Conservation (phyloP, 2,113 vertebrate genomes). For the Hydrochoerus hydrochaeris region DNA sequence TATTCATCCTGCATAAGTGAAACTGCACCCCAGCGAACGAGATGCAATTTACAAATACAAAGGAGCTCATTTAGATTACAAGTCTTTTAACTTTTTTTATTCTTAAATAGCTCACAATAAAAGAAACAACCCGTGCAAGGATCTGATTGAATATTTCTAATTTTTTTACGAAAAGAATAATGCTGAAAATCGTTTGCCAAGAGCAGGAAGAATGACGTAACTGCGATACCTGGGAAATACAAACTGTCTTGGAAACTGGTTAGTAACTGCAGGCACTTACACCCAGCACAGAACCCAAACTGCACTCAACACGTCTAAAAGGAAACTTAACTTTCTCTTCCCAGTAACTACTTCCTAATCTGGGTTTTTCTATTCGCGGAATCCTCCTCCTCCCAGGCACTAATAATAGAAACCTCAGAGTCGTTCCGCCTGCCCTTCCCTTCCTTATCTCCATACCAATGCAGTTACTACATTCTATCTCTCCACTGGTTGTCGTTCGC, state of each 20-base stretch:
- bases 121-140: background rate
- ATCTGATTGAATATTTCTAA: conserved; percentile 2
- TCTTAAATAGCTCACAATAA: conserved; percentile 1
- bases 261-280: background rate
- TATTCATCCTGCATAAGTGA: background rate
- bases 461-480: conserved; percentile 1
- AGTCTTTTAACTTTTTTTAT: conserved; percentile 1
- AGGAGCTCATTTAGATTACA: background rate
- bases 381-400: background rate
- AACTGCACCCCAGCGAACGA: background rate
- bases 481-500: background rate
- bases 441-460: conserved; percentile 34
- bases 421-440: conserved; percentile 19
- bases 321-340: conserved; percentile 22
- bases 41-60: background rate
- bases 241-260: background rate
- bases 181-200: conserved; percentile 17
- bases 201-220: background rate
- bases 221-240: background rate
- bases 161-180: background rate
- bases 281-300: background rate
- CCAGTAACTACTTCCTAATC: background rate
- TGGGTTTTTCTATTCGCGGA: background rate
- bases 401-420: conserved; percentile 47
- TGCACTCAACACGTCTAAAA: conserved; percentile 8